A percentile compares a stretch with the other conserved stretches of the same genome.
Conservation (phyloP, 2,888 invertebrate species). For the Clusia tigrina region DNA sequence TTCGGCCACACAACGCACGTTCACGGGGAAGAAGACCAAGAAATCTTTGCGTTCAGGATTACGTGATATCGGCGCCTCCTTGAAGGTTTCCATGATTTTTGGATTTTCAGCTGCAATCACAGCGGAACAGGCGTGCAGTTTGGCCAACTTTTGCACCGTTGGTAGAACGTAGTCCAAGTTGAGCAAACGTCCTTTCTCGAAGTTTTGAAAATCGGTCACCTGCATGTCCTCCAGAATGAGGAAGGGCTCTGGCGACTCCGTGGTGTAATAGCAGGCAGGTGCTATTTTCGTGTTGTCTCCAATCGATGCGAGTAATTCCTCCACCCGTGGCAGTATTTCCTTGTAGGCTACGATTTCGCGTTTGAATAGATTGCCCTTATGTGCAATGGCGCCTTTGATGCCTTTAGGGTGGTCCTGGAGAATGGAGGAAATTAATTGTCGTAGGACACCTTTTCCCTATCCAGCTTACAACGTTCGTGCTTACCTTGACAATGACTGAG, state of each 20-base stretch:
- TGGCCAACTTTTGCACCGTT: conserved; percentile 67
- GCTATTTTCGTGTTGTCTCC: conserved; percentile 59
- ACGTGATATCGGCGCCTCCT: conserved; percentile 58
- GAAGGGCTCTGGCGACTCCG: conserved; percentile 60
- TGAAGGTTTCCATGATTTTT: conserved; percentile 55
- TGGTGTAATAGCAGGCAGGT: conserved; percentile 60
- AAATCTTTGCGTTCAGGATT: conserved; percentile 62
- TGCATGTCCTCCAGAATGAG: conserved; percentile 68
- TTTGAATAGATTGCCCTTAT: conserved; percentile 60
- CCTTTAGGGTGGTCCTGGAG: conserved; percentile 59
- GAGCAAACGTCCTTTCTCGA: conserved; percentile 67
- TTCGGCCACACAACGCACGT: conserved; percentile 59
- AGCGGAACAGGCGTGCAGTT: conserved; percentile 68
- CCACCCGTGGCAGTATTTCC: conserved; percentile 57
- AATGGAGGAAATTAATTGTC: neutral
- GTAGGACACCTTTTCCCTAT: no score
- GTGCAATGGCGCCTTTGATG: conserved; percentile 58
- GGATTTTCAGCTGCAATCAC: conserved; percentile 52
- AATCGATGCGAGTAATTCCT: conserved; percentile 54
- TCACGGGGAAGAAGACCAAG: conserved; percentile 59
- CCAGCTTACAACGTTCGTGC: conserved; percentile 4
- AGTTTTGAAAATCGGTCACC: conserved; percentile 67
- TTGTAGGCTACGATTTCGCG: conserved; percentile 61
- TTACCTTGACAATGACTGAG: conserved; percentile 60
- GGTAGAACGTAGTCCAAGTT: conserved; percentile 67